Evolutionary conservation across 2,113 vertebrate genomes (phyloP).

Genomic region (Bolborhynchus lineola): DNA sequence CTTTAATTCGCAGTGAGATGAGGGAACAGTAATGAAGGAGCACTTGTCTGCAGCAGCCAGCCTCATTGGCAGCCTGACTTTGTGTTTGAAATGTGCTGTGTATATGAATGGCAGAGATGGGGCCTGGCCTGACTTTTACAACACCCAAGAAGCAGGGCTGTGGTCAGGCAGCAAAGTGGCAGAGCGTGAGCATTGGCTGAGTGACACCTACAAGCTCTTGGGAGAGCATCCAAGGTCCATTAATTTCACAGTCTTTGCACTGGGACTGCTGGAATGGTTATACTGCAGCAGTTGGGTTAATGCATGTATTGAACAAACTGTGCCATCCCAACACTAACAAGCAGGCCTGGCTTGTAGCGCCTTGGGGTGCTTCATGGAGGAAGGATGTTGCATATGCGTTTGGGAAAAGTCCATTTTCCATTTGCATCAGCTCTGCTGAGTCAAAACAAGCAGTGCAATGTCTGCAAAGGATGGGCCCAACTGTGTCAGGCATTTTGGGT

Average conservation of each 20-base stretch:
- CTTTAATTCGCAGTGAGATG: neutral
- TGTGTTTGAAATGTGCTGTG: neutral
- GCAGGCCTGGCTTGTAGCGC: neutral
- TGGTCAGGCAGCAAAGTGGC: neutral
- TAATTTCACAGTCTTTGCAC: neutral
- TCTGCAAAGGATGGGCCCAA: neutral
- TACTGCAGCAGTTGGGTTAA: neutral
- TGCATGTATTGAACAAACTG: neutral
- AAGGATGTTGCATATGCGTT: accelerated
- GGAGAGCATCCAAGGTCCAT: neutral
- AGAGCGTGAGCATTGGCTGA: neutral
- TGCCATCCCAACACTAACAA: neutral
- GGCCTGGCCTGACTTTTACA: neutral
- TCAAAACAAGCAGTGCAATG: accelerated
- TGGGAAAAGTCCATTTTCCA: neutral
- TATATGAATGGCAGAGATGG: neutral
- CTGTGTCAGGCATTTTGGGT: neutral
- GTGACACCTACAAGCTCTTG: neutral
- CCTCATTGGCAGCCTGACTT: neutral
- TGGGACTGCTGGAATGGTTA: neutral
- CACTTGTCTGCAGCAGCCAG: neutral
- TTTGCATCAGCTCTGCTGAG: neutral
- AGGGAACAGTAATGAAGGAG: neutral
- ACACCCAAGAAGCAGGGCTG: neutral
- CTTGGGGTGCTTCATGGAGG: neutral